phyloP scores from a whole-genome alignment of 2,797 vertebrate species.

The Chloroceryle inda region DNA sequence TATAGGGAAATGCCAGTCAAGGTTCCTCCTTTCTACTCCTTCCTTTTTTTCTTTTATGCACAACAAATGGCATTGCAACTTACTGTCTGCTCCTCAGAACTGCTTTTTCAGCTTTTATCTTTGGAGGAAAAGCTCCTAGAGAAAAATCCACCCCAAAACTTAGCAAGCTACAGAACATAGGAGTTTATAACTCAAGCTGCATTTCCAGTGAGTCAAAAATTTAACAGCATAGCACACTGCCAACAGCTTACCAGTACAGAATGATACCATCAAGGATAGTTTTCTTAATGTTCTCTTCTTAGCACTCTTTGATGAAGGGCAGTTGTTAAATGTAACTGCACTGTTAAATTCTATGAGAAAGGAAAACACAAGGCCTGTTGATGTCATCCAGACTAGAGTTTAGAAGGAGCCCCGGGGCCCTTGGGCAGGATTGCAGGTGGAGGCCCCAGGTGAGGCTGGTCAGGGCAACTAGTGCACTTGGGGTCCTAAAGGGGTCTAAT shows the following conservation, averaged over 20 bases:
- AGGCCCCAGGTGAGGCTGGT: background rate
- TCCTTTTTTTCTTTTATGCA: background rate
- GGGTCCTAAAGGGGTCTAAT: background rate
- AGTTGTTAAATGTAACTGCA: background rate
- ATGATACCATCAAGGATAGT: background rate
- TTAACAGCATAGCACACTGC: background rate
- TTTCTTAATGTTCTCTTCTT: background rate
- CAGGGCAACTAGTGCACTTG: background rate
- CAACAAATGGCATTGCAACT: background rate
- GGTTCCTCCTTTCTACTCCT: background rate
- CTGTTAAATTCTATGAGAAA: background rate
- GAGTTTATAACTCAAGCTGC: background rate
- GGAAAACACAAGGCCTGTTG: rapidly evolving
- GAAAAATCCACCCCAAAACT: background rate
- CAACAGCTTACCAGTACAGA: background rate
- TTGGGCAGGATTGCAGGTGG: background rate
- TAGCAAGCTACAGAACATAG: background rate
- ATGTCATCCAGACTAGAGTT: rapidly evolving
- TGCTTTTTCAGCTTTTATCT: background rate
- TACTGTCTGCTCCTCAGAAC: background rate
- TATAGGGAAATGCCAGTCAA: background rate
- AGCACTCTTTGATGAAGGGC: background rate
- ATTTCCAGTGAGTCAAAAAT: background rate
- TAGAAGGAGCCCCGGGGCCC: background rate
- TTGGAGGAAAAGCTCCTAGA: background rate